A percentile compares a stretch with the other conserved stretches of the same genome.
Conservation (phyloP, 2,797 vertebrate genomes). For the Lacerta bilineata region DNA sequence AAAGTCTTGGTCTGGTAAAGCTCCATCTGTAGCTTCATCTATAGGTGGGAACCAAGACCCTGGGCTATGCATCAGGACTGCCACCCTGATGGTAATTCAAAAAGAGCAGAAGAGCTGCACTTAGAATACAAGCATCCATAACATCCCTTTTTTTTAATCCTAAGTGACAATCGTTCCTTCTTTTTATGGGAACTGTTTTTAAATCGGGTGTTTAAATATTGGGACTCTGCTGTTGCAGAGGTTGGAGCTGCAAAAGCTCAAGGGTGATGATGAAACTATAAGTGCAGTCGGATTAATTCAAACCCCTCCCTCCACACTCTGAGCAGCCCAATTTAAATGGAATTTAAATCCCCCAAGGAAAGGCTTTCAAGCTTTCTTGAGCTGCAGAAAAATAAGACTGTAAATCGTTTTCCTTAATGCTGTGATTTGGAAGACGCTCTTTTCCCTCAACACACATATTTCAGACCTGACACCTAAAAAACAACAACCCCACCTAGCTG, state of each 20-base stretch:
- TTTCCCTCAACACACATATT: neutral
- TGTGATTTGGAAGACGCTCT: neutral
- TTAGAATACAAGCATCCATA: conserved; percentile 4
- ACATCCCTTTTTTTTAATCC: neutral
- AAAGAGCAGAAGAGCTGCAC: neutral
- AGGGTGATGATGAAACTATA: neutral
- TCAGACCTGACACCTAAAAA: neutral
- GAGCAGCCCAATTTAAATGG: conserved; percentile 48
- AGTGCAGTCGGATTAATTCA: conserved; percentile 37
- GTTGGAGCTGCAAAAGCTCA: conserved; percentile 34
- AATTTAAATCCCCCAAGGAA: conserved; percentile 52
- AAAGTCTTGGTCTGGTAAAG: no score
- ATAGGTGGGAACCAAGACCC: neutral
- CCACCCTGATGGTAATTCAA: neutral
- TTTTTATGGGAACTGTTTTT: conserved; percentile 13
- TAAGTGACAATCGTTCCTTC: neutral
- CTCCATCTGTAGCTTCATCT: neutral
- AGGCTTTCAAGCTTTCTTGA: conserved; percentile 37
- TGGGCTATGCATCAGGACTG: neutral
- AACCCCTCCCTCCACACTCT: neutral
- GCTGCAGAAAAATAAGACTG: conserved; percentile 44
- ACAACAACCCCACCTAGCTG: neutral
- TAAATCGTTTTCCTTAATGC: conserved; percentile 54
- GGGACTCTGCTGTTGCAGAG: neutral
- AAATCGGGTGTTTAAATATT: conserved; percentile 7